A percentile compares a stretch with the other conserved stretches of the same genome.
Evolutionary conservation across 2,113 vertebrate species (phyloP).

Genomic region (Neoarius graeffei): DNA sequence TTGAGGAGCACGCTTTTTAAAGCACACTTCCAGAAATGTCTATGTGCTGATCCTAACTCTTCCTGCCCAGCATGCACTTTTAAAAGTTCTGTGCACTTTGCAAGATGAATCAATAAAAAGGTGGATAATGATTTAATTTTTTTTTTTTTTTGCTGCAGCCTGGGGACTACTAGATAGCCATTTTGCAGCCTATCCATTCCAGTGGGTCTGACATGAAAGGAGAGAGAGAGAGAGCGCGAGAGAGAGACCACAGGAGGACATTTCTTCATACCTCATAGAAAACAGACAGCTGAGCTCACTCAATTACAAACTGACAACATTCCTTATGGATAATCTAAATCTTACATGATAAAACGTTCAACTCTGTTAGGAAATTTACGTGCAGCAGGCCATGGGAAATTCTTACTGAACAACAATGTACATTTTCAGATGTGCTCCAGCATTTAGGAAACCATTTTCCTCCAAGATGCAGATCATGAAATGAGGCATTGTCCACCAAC

Average conservation of each 20-base stretch:
- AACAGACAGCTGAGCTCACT: constrained; percentile 26
- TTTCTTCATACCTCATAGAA: constrained; percentile 18
- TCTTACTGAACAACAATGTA: background rate
- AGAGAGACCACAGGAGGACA: constrained; percentile 1
- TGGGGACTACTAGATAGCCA: constrained; percentile 19
- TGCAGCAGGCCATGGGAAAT: background rate
- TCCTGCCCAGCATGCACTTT: constrained; percentile 39
- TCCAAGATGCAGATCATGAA: background rate
- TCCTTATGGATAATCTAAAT: constrained; percentile 24
- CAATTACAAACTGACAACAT: constrained; percentile 40
- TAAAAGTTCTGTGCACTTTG: constrained; percentile 20
- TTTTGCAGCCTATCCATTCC: constrained; percentile 19
- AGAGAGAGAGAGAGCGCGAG: constrained; percentile 17
- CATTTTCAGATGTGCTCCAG: background rate
- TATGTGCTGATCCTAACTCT: constrained; percentile 4
- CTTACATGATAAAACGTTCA: background rate
- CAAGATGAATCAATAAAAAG: constrained; percentile 51
- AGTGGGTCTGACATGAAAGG: background rate
- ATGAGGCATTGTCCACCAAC: constrained; percentile 16
- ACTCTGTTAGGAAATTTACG: background rate
- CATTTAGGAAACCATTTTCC: background rate
- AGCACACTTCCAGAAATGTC: constrained; percentile 28
- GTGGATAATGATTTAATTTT: constrained; percentile 50
- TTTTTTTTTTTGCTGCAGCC: constrained; percentile 7
- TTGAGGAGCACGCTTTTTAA: constrained; percentile 28